Base-by-base conservation (phyloP, 2,888 invertebrate species). In the Tillus elongatus region DNA sequence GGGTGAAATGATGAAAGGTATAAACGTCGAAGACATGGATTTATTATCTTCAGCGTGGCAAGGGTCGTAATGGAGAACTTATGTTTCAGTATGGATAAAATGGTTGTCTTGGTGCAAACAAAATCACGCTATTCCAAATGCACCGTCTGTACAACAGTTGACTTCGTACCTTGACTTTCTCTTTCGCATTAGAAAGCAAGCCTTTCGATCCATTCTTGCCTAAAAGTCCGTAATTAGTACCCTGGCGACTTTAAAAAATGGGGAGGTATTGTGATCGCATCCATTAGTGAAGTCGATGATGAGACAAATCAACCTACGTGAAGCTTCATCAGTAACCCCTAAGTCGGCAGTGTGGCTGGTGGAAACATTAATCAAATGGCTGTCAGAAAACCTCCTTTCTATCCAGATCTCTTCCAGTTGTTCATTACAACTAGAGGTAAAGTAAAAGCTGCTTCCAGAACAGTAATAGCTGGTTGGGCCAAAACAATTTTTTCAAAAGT, bases 391-490 rank as follows among this genome's bases (percentile, higher is more conserved):
- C n/a, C n/a, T n/a, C 24, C n/a, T n/a, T n/a, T n/a, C n/a, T n/a
- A n/a, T n/a, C n/a, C n/a, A n/a, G n/a, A n/a, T n/a, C n/a, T n/a
- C n/a, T n/a, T n/a, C n/a, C n/a, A n/a, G 15, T 12, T 32, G 10
- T 36, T 36, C 11, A 36, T 36, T 26, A 36, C 37, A 6, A 11
- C 32, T 2, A 36, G 37, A 31, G 37, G 37, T 2, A 2, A 32
- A 15, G 37, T 36, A 32, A 16, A n/a, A 24, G 10, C 15, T 8
- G 37, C 37, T 12, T 32, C 37, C 2, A 16, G 37, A 13, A 11
- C 32, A 2, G 19, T 36, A 10, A 36, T 31, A 32, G 37, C 37
- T 8, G 31, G 37, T 8, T 36, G 37, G 37, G 3, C 32, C 4
- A 36, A 31, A 10, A 30, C 9, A 9, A 2, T 12, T 8, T 36